phyloP scores from a whole-genome alignment of 2,888 invertebrate genomes.

The Autographa pulchrina region DNA sequence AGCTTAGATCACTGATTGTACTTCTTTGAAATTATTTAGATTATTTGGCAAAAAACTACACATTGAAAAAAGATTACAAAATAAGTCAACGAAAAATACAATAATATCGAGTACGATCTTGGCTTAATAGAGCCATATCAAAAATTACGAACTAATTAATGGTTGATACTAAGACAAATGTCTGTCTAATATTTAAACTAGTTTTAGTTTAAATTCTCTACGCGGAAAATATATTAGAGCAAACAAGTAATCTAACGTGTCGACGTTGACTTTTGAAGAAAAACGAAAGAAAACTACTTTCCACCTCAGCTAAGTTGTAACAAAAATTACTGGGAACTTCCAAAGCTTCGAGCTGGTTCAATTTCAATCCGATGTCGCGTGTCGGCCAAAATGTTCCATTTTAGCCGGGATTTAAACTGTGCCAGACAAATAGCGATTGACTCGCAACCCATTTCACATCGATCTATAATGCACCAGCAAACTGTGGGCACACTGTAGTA shows the following conservation, averaged over 20 bases:
- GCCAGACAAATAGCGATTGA: conserved; percentile 5
- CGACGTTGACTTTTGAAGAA: not conserved
- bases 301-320: conserved; percentile 3
- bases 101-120: too few species aligned
- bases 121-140: too few species aligned
- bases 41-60: too few species aligned
- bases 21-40: too few species aligned
- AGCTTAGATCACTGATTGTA: not conserved
- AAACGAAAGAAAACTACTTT: not conserved
- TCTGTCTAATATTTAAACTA: too few species aligned
- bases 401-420: conserved; percentile 12
- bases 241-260: not conserved
- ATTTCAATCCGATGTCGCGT: conserved; percentile 7
- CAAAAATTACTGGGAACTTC: conserved; percentile 6
- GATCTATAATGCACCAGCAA: conserved; percentile 5
- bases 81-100: too few species aligned
- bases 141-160: too few species aligned
- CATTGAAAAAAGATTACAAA: too few species aligned
- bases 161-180: too few species aligned
- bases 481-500: not conserved
- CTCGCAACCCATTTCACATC: conserved; percentile 2
- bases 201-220: not conserved
- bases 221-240: not conserved
- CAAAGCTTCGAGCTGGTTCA: conserved; percentile 5
- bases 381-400: conserved; percentile 11